Conservation (phyloP, 2,888 invertebrate genomes). For the Pomacea canaliculata region DNA sequence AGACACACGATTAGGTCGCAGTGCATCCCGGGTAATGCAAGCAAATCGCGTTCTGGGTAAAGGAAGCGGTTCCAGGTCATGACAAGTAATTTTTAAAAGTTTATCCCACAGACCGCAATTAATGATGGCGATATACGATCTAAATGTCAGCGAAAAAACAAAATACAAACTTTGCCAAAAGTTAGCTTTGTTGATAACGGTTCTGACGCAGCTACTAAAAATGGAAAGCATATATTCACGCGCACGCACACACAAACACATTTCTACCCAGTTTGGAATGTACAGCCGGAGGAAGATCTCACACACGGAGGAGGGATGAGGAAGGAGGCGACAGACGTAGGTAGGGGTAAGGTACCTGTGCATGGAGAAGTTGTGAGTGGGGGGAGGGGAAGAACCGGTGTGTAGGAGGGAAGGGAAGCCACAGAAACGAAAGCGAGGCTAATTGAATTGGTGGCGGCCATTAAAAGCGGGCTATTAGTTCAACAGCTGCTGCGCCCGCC, state of each 20-base stretch:
- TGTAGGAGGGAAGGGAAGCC: conserved; percentile 2
- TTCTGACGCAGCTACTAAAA: too few relatives aligned
- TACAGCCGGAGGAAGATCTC: not conserved
- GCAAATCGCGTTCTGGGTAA: too few relatives aligned
- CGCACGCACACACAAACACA: not conserved
- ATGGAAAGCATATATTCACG: not conserved
- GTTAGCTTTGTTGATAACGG: too few relatives aligned
- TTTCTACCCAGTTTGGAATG: not conserved
- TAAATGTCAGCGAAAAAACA: too few relatives aligned
- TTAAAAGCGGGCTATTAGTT: conserved; percentile 24
- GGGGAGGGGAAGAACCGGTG: conserved; percentile 13
- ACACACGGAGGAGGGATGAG: not conserved
- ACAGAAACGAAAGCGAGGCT: conserved; percentile 21
- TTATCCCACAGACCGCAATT: too few relatives aligned
- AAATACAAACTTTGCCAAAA: too few relatives aligned
- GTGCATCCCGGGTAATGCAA: too few relatives aligned
- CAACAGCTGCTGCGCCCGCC: not conserved
- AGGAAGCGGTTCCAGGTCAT: too few relatives aligned
- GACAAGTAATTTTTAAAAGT: too few relatives aligned
- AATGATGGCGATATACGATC: too few relatives aligned
- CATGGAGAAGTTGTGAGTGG: not conserved
- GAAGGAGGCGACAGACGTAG: not conserved
- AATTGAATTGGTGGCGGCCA: conserved; percentile 23
- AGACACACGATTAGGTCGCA: too few relatives aligned
- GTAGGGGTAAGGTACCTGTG: not conserved